Conservation (phyloP, 92 coral and sea anemone genomes). For the Zoanthus sansibaricus region DNA sequence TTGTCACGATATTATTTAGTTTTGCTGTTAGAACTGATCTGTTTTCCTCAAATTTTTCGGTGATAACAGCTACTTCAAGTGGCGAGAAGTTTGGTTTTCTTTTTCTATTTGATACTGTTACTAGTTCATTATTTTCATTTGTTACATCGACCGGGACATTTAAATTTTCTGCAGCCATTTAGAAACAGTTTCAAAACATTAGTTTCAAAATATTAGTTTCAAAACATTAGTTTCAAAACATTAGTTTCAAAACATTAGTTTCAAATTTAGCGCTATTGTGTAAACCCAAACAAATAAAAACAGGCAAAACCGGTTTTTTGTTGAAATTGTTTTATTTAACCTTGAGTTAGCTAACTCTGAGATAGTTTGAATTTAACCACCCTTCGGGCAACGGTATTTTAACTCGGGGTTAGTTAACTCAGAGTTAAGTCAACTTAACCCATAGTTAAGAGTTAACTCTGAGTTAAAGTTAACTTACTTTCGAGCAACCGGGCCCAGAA, state of each 20-base stretch:
- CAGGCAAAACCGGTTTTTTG: background rate
- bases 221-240: background rate
- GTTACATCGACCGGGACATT: background rate
- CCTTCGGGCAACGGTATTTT: background rate
- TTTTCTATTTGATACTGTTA: background rate
- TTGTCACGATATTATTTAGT: background rate
- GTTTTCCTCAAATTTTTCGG: slow-evolving; percentile 3
- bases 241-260: background rate
- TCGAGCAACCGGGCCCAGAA: too few species aligned
- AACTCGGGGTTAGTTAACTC: background rate
- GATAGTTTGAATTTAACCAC: background rate
- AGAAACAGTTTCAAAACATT: background rate
- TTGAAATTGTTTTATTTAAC: background rate
- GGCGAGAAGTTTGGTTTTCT: slow-evolving; percentile 5
- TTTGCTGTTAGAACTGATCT: slow-evolving; percentile 5
- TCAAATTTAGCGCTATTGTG: background rate
- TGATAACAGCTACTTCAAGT: slow-evolving; percentile 8
- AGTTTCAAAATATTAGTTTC: background rate
- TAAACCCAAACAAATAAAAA: background rate
- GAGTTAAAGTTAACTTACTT: too few species aligned
- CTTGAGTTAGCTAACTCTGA: slow-evolving; percentile 6
- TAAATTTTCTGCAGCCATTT: background rate
- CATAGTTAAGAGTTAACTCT: too few species aligned
- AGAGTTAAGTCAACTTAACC: too few species aligned
- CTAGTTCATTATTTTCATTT: background rate